phyloP scores from a whole-genome alignment of 2,797 vertebrate genomes.

The Malurus leucopterus region DNA sequence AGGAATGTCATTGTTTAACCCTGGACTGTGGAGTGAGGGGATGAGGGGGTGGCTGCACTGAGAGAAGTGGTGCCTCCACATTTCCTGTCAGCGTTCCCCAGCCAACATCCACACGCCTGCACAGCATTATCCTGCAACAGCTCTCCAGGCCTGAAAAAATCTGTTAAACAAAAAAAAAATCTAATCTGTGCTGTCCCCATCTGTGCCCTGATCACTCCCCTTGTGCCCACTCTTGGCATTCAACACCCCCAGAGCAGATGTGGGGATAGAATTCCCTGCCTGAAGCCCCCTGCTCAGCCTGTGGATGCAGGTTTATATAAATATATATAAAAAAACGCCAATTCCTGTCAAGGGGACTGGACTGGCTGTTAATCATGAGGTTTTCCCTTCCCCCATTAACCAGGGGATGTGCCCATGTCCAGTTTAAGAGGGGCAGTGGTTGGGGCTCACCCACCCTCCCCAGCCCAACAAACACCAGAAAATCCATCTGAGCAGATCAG shows the following conservation, averaged over 20 bases:
- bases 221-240: background rate
- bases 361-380: rapidly evolving
- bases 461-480: background rate
- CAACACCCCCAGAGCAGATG: background rate
- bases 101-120: background rate
- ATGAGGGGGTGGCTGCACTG: background rate
- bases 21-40: background rate
- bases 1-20: background rate
- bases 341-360: background rate
- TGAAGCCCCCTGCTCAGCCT: background rate
- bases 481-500: too few species aligned
- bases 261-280: background rate
- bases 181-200: background rate
- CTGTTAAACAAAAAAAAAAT: background rate
- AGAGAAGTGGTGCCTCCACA: background rate
- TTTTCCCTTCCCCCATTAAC: rapidly evolving
- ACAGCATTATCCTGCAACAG: background rate
- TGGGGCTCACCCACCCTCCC: background rate
- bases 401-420: background rate
- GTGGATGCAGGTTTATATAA: background rate
- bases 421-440: rapidly evolving
- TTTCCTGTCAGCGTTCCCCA: background rate
- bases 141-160: background rate
- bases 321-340: background rate
- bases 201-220: background rate